These are phyloP conservation scores for Anabacerthia variegaticeps DNA, from an alignment of 2,797 vertebrate species.

Conservation along the genomic window DNA sequence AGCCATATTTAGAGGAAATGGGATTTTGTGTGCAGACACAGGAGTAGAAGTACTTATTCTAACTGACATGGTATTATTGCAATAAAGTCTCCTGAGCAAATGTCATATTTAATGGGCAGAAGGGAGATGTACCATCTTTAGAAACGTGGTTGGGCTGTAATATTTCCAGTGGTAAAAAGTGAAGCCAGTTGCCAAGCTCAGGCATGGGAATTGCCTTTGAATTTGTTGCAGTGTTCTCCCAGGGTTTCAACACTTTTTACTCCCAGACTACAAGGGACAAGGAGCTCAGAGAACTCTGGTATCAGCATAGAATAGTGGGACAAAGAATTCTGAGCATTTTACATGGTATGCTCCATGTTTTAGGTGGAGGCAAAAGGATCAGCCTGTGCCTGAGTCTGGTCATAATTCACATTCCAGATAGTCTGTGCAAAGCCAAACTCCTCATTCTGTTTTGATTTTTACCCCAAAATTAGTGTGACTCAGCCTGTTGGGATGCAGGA, in stretches of 20 bases:
- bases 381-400: neutral
- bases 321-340: neutral
- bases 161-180: neutral
- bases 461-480: neutral
- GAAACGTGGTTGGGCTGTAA: neutral
- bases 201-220: neutral
- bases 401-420: neutral
- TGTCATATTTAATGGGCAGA: neutral
- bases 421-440: neutral
- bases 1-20: neutral
- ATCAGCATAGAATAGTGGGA: rapidly evolving
- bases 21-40: neutral
- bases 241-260: neutral
- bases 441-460: neutral
- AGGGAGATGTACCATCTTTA: neutral
- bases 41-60: neutral
- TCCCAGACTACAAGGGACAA: neutral
- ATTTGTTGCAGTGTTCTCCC: neutral
- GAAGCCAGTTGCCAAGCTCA: neutral
- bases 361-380: neutral
- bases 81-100: constrained; percentile 46
- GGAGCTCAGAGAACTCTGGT: neutral
- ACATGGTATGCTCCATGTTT: neutral
- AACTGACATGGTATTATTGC: neutral
- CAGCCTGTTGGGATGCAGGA: neutral